Evolutionary conservation across 2,888 invertebrate species (phyloP).

Genomic region (Leptogaster cylindrica): DNA sequence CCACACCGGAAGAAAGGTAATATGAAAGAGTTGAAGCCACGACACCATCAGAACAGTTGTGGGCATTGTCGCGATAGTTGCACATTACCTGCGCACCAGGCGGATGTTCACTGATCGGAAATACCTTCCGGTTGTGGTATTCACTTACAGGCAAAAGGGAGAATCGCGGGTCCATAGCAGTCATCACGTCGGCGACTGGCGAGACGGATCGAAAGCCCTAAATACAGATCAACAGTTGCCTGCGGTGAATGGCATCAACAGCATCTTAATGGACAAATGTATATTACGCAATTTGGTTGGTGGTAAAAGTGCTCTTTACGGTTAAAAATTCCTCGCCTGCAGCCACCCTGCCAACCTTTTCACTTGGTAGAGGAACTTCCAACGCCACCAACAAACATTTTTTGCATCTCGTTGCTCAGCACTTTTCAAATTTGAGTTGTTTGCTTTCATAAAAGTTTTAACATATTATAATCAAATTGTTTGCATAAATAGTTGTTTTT

Average conservation of each 20-base stretch:
- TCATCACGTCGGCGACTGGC: not conserved
- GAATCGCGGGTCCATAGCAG: not conserved
- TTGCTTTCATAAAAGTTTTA: constrained; percentile 6
- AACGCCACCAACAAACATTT: no score
- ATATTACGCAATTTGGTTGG: constrained; percentile 25
- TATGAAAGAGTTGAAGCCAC: constrained; percentile 2
- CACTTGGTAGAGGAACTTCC: constrained; percentile 3
- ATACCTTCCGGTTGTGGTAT: not conserved
- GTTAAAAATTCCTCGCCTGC: not conserved
- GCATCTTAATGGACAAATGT: not conserved
- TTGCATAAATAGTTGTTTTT: constrained; percentile 7
- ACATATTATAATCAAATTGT: not conserved
- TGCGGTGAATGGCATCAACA: constrained; percentile 17
- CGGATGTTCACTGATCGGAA: not conserved
- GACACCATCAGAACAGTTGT: constrained; percentile 16
- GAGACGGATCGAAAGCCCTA: not conserved
- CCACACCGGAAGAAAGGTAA: constrained; percentile 20
- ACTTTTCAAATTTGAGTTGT: not conserved
- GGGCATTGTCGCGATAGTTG: no score
- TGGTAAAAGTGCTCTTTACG: constrained; percentile 39
- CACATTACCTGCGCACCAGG: constrained; percentile 2
- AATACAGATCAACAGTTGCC: constrained; percentile 2
- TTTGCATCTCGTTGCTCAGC: not conserved
- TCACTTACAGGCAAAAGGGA: no score
- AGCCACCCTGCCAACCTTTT: constrained; percentile 18